Conservation (phyloP, 2,113 vertebrate genomes). For the Delphinapterus leucas region DNA sequence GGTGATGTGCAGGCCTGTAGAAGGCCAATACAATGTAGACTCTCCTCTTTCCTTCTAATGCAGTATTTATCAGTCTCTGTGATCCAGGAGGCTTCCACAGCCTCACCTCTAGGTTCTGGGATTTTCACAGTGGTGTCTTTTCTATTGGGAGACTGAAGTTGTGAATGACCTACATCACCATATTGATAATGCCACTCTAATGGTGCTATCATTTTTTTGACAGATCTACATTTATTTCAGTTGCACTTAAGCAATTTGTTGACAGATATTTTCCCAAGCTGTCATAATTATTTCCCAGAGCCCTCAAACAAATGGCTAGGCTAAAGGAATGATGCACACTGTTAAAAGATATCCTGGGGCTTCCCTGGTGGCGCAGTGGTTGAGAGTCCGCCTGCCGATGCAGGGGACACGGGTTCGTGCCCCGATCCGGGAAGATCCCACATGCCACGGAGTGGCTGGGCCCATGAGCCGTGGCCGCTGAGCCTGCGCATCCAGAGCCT, state of each 20-base stretch:
- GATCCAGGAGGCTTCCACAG: background rate
- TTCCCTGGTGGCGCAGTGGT: too few species aligned
- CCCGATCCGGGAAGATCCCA: too few species aligned
- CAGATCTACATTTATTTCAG: background rate
- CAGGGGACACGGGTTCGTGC: too few species aligned
- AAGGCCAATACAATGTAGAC: background rate
- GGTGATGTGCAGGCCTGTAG: background rate
- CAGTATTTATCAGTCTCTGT: background rate
- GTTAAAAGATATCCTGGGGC: too few species aligned
- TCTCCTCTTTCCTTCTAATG: background rate
- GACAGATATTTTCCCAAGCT: background rate
- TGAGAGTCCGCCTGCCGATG: too few species aligned
- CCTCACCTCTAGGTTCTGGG: background rate
- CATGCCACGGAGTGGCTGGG: too few species aligned
- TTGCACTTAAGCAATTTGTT: background rate
- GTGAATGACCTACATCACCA: background rate
- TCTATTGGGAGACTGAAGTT: background rate
- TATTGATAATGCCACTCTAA: background rate
- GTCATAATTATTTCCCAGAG: background rate
- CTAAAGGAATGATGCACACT: background rate
- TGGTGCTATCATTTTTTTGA: background rate
- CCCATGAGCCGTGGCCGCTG: too few species aligned
- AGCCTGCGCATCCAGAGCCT: too few species aligned
- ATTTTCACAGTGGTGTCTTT: background rate
- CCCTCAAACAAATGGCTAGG: background rate